Percentiles rank a stretch among this genome's conserved stretches.
Conservation (phyloP, 2,113 vertebrate species). For the Pterocles gutturalis region DNA sequence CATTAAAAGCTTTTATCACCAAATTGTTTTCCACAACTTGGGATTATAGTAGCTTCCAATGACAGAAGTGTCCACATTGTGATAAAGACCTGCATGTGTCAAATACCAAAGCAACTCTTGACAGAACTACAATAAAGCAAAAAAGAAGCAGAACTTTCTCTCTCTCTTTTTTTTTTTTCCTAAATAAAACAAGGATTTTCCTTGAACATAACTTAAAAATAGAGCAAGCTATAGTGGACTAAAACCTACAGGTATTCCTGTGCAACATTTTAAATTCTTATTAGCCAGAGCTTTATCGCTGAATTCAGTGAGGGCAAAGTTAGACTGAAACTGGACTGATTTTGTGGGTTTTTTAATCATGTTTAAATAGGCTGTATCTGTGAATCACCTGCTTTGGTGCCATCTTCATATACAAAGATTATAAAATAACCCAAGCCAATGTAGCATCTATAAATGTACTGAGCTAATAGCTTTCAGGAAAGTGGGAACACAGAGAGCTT, state of each 20-base stretch:
- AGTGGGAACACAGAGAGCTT: neutral
- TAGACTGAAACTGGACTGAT: neutral
- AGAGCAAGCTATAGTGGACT: neutral
- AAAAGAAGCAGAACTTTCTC: neutral
- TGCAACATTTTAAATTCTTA: neutral
- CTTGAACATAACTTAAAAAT: neutral
- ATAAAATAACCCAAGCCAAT: neutral
- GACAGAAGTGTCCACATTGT: neutral
- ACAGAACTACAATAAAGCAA: neutral
- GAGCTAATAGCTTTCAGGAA: neutral
- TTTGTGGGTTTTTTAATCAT: neutral
- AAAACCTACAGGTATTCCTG: neutral
- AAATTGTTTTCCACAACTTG: neutral
- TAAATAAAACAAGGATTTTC: neutral
- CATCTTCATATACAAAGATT: neutral
- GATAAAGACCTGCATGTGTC: neutral
- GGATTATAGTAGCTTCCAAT: neutral
- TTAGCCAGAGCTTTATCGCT: neutral
- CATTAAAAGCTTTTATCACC: neutral
- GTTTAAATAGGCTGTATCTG: neutral
- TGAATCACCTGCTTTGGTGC: neutral
- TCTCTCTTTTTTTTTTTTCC: neutral
- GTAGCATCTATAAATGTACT: neutral
- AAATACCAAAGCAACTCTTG: neutral
- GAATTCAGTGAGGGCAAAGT: neutral